These are phyloP conservation scores for Penaeus chinensis DNA, from an alignment of 1,140 invertebrate species.

Conservation along the genomic window DNA sequence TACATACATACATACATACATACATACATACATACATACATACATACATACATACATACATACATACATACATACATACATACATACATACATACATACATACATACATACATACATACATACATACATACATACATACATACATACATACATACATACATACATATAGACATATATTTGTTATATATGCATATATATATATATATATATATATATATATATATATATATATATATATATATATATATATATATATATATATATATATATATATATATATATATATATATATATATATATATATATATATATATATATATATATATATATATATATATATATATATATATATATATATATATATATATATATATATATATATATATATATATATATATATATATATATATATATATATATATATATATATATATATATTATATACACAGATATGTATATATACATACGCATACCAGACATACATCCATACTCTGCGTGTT, in stretches of 20 bases:
- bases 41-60: not conserved
- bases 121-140: conserved; percentile 10
- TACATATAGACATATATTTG: not conserved
- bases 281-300: not conserved
- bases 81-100: not conserved
- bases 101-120: not conserved
- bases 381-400: not conserved
- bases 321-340: not conserved
- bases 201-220: conserved; percentile 22
- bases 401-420: not conserved
- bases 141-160: not conserved
- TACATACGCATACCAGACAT: not conserved
- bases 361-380: not conserved
- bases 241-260: not conserved
- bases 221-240: conserved; percentile 13
- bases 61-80: not conserved
- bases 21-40: not conserved
- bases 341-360: conserved; percentile 19
- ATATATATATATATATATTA: not conserved
- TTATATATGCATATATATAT: conserved; percentile 4
- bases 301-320: not conserved
- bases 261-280: not conserved
- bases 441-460: not conserved
- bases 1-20: not conserved
- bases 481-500: too few species aligned